Evolutionary conservation across 2,888 invertebrate genomes (phyloP).

Genomic region (Limnephilus marmoratus): DNA sequence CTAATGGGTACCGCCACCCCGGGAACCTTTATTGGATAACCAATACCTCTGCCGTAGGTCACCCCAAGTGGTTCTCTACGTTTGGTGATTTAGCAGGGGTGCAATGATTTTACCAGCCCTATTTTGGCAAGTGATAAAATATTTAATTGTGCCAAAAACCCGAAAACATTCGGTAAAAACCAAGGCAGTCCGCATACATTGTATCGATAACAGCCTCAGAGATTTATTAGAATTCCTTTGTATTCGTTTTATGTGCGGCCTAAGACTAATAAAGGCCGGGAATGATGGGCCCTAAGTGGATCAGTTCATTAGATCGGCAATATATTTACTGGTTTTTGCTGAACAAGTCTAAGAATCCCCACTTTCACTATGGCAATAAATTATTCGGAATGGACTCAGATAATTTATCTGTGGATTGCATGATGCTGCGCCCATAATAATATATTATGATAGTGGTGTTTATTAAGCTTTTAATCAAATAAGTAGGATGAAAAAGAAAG

Average conservation of each 20-base stretch:
- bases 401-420: neutral
- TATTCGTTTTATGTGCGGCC: neutral
- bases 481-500: neutral
- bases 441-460: neutral
- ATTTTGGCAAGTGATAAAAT: too few species aligned
- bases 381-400: neutral
- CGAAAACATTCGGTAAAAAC: neutral
- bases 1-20: too few species aligned
- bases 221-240: neutral
- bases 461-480: neutral
- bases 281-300: neutral
- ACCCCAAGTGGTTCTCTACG: too few species aligned
- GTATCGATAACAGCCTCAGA: too few species aligned
- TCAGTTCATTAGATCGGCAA: slow-evolving; percentile 2
- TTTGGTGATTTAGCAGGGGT: too few species aligned
- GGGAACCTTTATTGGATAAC: too few species aligned
- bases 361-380: neutral
- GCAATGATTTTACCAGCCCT: too few species aligned
- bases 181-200: too few species aligned
- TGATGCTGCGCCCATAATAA: neutral
- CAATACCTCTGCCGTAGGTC: too few species aligned
- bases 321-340: neutral
- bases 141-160: neutral
- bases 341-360: neutral
- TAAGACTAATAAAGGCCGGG: neutral